Conservation (phyloP, 2,113 vertebrate genomes). For the Micromys minutus region DNA sequence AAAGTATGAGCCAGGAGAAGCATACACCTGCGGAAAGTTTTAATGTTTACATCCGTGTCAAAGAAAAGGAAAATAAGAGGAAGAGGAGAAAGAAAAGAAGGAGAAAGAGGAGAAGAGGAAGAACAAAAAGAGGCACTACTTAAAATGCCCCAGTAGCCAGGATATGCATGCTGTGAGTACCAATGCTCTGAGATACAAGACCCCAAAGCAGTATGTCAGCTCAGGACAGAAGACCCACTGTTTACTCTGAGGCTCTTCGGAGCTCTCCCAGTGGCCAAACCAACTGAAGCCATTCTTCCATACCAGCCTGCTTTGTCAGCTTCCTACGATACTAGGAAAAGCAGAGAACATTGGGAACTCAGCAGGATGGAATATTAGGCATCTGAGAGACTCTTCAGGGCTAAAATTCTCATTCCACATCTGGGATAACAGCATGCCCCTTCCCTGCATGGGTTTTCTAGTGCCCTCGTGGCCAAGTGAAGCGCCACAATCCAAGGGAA, state of each 20-base stretch:
- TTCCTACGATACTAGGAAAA: background rate
- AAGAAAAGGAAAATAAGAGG: background rate
- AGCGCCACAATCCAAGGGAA: background rate
- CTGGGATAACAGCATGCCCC: no score
- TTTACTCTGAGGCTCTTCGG: background rate
- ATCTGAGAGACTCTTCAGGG: background rate
- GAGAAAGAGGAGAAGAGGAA: background rate
- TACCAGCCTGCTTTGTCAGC: background rate
- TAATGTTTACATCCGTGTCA: background rate
- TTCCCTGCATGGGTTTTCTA: background rate
- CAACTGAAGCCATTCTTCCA: background rate
- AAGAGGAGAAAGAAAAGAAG: no score
- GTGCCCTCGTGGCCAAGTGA: background rate
- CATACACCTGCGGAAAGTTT: background rate
- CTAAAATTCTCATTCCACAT: background rate
- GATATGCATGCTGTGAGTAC: background rate
- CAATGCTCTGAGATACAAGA: background rate
- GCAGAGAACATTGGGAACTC: background rate
- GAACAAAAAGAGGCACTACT: background rate
- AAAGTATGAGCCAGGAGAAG: background rate
- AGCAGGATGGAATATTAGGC: fast-evolving
- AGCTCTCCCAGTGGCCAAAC: background rate
- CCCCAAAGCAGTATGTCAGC: background rate
- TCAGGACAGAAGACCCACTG: background rate
- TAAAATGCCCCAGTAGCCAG: background rate